phyloP scores from a whole-genome alignment of 1,140 invertebrate species.

The Ceratitis capitata region DNA sequence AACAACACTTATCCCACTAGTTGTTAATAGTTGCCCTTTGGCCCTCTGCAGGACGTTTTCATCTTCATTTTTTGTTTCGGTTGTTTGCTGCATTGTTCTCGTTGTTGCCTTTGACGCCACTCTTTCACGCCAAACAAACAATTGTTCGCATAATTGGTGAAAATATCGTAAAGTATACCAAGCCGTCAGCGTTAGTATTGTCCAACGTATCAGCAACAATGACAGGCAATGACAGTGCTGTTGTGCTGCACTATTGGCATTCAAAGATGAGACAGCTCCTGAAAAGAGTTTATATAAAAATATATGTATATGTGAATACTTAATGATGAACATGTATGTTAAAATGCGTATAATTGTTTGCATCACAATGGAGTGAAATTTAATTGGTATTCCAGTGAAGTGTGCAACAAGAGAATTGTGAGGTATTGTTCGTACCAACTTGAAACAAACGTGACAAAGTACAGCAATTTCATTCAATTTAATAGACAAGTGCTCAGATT shows the following conservation, averaged over 20 bases:
- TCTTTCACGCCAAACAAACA: constrained; percentile 2
- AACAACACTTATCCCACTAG: constrained; percentile 4
- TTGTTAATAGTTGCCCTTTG: constrained; percentile 34
- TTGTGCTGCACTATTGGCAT: constrained; percentile 42
- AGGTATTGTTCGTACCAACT: too few relatives aligned
- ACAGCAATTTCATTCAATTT: too few relatives aligned
- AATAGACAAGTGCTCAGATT: too few relatives aligned
- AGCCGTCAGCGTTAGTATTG: constrained; percentile 37
- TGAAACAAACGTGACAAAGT: too few relatives aligned
- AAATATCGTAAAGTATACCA: constrained; percentile 39
- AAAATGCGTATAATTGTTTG: neutral
- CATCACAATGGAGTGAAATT: neutral
- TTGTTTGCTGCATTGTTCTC: neutral
- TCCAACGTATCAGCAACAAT: constrained; percentile 39
- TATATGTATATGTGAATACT: too few relatives aligned
- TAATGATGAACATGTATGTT: neutral
- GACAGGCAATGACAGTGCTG: constrained; percentile 39
- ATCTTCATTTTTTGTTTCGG: neutral
- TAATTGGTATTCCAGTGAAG: constrained; percentile 30
- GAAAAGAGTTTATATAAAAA: constrained; percentile 6
- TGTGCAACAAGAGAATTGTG: neutral
- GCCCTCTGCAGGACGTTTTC: neutral
- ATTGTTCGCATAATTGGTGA: constrained; percentile 42
- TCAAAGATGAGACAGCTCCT: constrained; percentile 43
- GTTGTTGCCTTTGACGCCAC: neutral